Evolutionary conservation across 2,113 vertebrate species (phyloP), one percentile per base, ranked within the genome.

Genomic region (Austrofundulus limnaeus): DNA sequence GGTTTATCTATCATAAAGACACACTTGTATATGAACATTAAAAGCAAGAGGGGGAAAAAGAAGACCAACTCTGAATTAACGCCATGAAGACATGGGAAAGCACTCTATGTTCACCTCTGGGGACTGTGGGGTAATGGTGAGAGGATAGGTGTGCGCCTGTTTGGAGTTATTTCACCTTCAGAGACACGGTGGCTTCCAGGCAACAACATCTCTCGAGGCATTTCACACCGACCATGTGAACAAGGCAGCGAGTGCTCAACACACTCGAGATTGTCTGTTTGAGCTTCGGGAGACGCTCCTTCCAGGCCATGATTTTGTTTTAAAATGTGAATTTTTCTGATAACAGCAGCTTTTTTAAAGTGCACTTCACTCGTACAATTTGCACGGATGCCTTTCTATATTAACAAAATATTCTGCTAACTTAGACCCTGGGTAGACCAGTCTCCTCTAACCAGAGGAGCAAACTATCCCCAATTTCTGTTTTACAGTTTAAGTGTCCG

Each of bases 91-190:
- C 88, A 89, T 7, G 60, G 60, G 77, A 91, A 89, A 87, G 88
- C 88, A 91, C 90, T 91, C 82, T 81, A 50, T 10, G 57, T 34
- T 25, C 19, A n/a, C 82, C 86, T 69, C 81, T 17, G 57, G 72
- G 79, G 51, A 5, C 56, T 16, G 65, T 38, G 46, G 59, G 59
- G 77, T 74, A 75, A 84, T 79, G 83, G 85, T 85, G 82, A 88
- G 81, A 85, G 82, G 83, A 86, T 84, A 73, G 76, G 71, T 72
- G 78, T 64, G 75, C 47, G 71, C 55, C 74, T 68, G 62, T 75
- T 79, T 61, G 54, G 78, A 88, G 78, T 76, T 77, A 79, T 82
- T 88, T 87, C 82, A 85, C 85, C 80, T 87, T 84, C 75, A 75
- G 85, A 90, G 82, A 87, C 80, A 84, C 10, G 23, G 52, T 53